These are phyloP conservation scores for Chloromyia formosa DNA, from an alignment of 2,888 invertebrate genomes.

Conservation along the genomic window DNA sequence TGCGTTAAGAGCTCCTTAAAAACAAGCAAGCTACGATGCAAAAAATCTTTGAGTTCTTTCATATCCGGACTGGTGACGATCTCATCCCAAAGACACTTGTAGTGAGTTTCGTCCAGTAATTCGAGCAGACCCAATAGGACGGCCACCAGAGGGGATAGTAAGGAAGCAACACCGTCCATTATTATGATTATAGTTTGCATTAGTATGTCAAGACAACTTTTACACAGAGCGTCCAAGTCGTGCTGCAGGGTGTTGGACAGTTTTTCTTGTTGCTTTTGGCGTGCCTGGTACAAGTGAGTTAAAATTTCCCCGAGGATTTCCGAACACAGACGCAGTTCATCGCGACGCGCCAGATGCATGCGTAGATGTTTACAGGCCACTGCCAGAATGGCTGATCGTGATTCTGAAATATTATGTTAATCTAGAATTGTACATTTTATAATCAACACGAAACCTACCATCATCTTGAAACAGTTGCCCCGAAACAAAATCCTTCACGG, in stretches of 20 bases:
- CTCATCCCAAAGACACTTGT: constrained; percentile 86
- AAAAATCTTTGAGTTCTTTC: constrained; percentile 85
- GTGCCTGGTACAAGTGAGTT: constrained; percentile 66
- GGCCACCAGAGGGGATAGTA: constrained; percentile 80
- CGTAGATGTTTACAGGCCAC: constrained; percentile 87
- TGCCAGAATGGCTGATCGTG: constrained; percentile 81
- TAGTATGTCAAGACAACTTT: constrained; percentile 82
- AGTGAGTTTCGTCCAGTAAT: constrained; percentile 86
- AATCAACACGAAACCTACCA: constrained; percentile 63
- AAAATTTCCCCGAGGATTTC: constrained; percentile 89
- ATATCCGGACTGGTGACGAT: constrained; percentile 74
- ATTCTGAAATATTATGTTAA: constrained; percentile 70
- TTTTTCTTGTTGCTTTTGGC: constrained; percentile 66
- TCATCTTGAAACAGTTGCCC: constrained; percentile 78
- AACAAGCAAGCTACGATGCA: constrained; percentile 78
- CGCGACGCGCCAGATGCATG: constrained; percentile 81
- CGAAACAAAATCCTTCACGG: constrained; percentile 82
- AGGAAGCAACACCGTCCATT: constrained; percentile 78
- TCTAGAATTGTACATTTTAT: not conserved
- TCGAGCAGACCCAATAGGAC: constrained; percentile 87
- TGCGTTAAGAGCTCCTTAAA: constrained; percentile 63
- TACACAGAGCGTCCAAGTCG: constrained; percentile 83
- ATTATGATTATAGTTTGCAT: constrained; percentile 86
- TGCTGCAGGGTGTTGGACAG: constrained; percentile 69
- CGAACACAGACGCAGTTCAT: constrained; percentile 84